phyloP scores from a whole-genome alignment of 2,888 invertebrate genomes.

The Xanthorhoe spadicearia region DNA sequence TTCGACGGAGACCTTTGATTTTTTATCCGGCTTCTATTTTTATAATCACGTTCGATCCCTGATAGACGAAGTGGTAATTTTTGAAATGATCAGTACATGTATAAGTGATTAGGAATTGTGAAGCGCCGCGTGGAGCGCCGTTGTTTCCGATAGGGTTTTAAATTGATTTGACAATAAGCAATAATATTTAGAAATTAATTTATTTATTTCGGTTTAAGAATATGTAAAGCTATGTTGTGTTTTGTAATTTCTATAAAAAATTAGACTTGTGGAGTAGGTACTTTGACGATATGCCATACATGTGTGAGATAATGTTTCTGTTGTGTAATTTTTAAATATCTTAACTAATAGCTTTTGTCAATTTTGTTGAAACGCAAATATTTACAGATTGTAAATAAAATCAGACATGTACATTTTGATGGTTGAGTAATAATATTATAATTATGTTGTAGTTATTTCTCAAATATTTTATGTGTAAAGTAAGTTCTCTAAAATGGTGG shows the following conservation, averaged over 20 bases:
- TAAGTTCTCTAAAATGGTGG: constrained; percentile 40
- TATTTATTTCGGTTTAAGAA: constrained; percentile 83
- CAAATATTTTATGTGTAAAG: constrained; percentile 52
- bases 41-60: constrained; percentile 4
- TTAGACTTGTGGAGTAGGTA: constrained; percentile 65
- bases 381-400: constrained; percentile 44
- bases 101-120: constrained; percentile 67
- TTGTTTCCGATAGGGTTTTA: constrained; percentile 60
- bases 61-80: constrained; percentile 57
- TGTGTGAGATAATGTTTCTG: constrained; percentile 80
- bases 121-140: constrained; percentile 38
- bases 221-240: constrained; percentile 82
- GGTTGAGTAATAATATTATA: constrained; percentile 25
- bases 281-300: constrained; percentile 79
- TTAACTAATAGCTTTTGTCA: constrained; percentile 58
- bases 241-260: constrained; percentile 77
- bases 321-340: constrained; percentile 69
- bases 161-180: constrained; percentile 82
- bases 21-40: constrained; percentile 15
- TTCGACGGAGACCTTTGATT: constrained; percentile 5
- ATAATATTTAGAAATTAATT: constrained; percentile 76
- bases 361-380: constrained; percentile 39
- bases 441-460: constrained; percentile 38
- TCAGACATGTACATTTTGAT: constrained; percentile 38
- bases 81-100: constrained; percentile 67